Evolutionary conservation across 2,113 vertebrate genomes (phyloP), one percentile per base, ranked within the genome.

Genomic region (Paramisgurnus dabryanus): DNA sequence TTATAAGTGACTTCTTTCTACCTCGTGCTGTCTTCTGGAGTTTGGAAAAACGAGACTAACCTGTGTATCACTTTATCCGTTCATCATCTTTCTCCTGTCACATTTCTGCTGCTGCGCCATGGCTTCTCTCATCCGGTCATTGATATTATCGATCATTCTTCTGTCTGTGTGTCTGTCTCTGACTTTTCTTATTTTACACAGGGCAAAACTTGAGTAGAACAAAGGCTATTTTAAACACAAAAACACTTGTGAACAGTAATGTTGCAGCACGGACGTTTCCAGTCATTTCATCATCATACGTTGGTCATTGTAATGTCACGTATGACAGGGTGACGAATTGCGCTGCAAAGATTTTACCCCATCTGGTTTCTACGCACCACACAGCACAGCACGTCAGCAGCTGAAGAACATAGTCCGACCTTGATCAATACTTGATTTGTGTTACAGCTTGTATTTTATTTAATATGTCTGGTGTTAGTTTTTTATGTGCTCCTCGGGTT

Each of bases 71-170:
- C 81, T 73, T 78, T 55, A 10, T 17, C 64, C 76, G 65, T 50
- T 74, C 60, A 68, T 79, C 69, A 69, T 64, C 64, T 55, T 27
- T 75, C 77, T 83, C 40, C 55, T 22, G 70, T 55, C 76, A 74
- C 63, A 58, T 58, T 34, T 34, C 27, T 40, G 50, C 74, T 53
- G 64, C 76, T 74, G 77, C 76, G 77, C 70, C 65, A 83, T 83
- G 76, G 43, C 70, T 83, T 50, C 45, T 67, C 58, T 61, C 75
- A 39, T 15, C 76, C 76, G 68, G 60, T 73, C 75, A 67, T 61
- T 66, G 76, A 67, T 83, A 27, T 64, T 75, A 74, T 67, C 65
- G 55, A 79, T 60, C 43, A 58, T 39, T 61, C 17, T 27, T 53
- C 70, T 79, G 39, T 53, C 34, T 43, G 45, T 18, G 7, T 66